Evolutionary conservation across 2,888 invertebrate species (phyloP), one percentile per base, ranked within the genome.

Genomic region (Rhogogaster chlorosoma): DNA sequence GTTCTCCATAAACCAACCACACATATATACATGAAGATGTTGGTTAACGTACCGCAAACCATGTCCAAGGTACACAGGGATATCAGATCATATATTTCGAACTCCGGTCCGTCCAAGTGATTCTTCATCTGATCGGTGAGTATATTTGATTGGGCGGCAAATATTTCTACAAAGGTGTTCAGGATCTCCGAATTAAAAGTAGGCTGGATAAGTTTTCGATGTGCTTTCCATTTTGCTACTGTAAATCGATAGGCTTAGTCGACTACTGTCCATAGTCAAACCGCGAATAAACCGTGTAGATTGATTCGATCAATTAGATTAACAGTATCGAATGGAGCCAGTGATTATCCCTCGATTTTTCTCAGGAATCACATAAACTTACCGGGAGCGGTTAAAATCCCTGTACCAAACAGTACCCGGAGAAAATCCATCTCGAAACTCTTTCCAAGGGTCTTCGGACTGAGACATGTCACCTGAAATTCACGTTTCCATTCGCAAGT

Each of bases 171-270:
- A 89, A 95, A 96, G 64, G 95, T 94, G 85, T 96, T 95, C 49
- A 96, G 91, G 85, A 95, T 94, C 85, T 94, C 94, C 90, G 95
- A 95, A 90, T 96, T 95, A 90, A 96, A 96, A 22, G 96, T 94
- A 0, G 96, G 96, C 26, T 95, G 94, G 5, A 96, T 93, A 61
- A 95, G 90, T 88, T 95, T 95, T 5, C 96, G 93, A 84, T 96
- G 94, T 0, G 91, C 88, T 88, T 94, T 94, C 96, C 96, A 96
- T 89, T 95, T 94, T 0, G 93, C 92, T 71, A 95, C 96, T 94
- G 92, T 18, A 5, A 49, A 18, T 18, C 71, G 18, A 78, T 26
- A 29, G 29, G 32, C 42, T 1, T 42, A 75, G 26, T 10, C n/a
- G n/a, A n/a, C n/a, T n/a, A n/a, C n/a, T n/a, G n/a, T n/a, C n/a